phyloP scores from a whole-genome alignment of 64 coral and sea anemone species.

The Actinia tenebrosa region DNA sequence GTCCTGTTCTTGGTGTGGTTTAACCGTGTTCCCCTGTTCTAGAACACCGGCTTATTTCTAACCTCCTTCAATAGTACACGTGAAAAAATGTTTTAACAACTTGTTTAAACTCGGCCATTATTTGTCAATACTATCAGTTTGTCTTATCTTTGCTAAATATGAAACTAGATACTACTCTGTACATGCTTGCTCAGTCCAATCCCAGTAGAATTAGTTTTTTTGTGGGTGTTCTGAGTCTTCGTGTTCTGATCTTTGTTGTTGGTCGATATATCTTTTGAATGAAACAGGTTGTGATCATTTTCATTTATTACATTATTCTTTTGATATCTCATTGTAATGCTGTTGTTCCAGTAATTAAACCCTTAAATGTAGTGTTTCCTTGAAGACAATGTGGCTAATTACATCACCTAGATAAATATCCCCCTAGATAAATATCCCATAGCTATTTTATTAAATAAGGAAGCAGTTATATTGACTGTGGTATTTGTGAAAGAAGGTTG shows the following conservation, averaged over 20 bases:
- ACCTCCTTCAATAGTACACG: not conserved
- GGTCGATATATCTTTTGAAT: not conserved
- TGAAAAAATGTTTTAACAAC: constrained; percentile 8
- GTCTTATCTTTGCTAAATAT: not conserved
- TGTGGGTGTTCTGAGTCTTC: not conserved
- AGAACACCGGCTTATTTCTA: not conserved
- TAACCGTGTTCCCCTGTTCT: not conserved
- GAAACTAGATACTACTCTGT: not conserved
- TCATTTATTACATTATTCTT: not conserved
- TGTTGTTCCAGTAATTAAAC: not conserved
- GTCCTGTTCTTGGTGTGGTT: not conserved
- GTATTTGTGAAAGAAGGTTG: not conserved
- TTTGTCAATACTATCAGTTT: not conserved
- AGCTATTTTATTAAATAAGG: not conserved
- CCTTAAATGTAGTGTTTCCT: not conserved
- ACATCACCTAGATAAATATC: not conserved
- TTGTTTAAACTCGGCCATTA: not conserved
- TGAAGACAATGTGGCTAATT: not conserved
- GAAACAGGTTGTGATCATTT: not conserved
- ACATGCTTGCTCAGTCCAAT: not conserved
- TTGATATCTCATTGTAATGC: not conserved
- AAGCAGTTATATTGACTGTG: too few relatives aligned
- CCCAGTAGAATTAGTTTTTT: not conserved
- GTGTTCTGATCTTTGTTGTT: not conserved
- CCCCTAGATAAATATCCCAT: not conserved